Evolutionary conservation across 2,888 invertebrate species (phyloP), one percentile per base, ranked within the genome.

Genomic region (Gari tellinella): DNA sequence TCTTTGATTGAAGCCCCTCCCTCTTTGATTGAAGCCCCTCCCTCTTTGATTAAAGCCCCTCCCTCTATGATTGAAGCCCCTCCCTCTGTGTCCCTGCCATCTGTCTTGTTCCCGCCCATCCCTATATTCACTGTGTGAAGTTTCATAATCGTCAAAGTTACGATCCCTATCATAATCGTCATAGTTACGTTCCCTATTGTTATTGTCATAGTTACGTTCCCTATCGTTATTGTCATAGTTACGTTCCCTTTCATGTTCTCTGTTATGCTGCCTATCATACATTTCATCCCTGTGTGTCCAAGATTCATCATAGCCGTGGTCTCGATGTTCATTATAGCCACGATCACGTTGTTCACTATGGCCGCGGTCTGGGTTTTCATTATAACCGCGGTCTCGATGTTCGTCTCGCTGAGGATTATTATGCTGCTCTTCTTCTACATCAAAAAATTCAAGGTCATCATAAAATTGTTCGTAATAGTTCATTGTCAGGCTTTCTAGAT

Each of bases 1-100:
- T 19, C 56, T 43, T 1, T 19, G n/a, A 38, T 14, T 3, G 95
- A 94, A 37, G 94, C 94, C 0, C 96, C 95, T 0, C 97, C 94
- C 46, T 66, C 66, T 17, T 12, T 49, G 17, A 46, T 41, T 40
- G 25, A 51, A 43, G 10, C 48, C 60, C 15, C 61, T 25, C 10
- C 46, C 46, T 26, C 25, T 41, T 15, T 48, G 4, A 31, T 3
- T 12, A 3, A 8, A 3, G 5, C 23, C 49, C 23, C 49, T 5
- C 49, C 23, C 4, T 5, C 14, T 23, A n/a, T n/a, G n/a, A n/a
- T n/a, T n/a, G n/a, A n/a, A n/a, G n/a, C 46, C 8, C 26, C n/a
- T 31, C 25, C 15, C 10, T 23, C 15, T 4, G 41, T 40, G 17
- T 53, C 21, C 21, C 19, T 46, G n/a, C 46, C 46, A 17, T 12